Conservation (phyloP, 2,888 invertebrate species). For the Tenthredo livida region DNA sequence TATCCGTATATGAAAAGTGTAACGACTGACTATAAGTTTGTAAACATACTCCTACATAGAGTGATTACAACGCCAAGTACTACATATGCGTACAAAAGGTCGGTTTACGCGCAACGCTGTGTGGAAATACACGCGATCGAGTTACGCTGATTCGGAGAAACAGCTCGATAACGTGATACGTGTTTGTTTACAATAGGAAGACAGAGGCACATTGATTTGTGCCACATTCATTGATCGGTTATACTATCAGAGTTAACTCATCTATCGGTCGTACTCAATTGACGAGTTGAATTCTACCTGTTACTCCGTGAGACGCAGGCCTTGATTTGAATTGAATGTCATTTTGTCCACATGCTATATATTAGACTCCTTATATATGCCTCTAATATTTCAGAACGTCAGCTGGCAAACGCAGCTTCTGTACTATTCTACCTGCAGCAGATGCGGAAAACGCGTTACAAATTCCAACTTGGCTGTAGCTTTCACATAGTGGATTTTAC, state of each 20-base stretch:
- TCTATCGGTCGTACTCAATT: neutral
- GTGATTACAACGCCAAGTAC: neutral
- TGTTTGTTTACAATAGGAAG: neutral
- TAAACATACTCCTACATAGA: constrained; percentile 3
- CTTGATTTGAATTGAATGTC: neutral
- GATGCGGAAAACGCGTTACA: neutral
- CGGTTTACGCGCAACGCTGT: neutral
- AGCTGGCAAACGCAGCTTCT: constrained; percentile 13
- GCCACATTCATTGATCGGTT: neutral
- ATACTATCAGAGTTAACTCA: neutral
- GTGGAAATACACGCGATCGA: neutral
- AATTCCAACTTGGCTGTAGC: neutral
- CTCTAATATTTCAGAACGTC: neutral
- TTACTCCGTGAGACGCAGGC: no score
- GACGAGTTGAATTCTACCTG: neutral
- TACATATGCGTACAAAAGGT: constrained; percentile 1
- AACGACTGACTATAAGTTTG: neutral
- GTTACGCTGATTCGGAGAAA: neutral
- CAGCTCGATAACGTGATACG: neutral
- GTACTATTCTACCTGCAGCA: neutral
- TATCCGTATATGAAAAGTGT: neutral
- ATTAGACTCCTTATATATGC: neutral
- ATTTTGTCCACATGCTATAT: neutral
- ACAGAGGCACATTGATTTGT: neutral
- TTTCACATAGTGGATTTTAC: neutral